Percentiles rank a stretch among this genome's conserved stretches.
Evolutionary conservation across 2,113 vertebrate species (phyloP).

Genomic region (Thamnaconus septentrionalis): DNA sequence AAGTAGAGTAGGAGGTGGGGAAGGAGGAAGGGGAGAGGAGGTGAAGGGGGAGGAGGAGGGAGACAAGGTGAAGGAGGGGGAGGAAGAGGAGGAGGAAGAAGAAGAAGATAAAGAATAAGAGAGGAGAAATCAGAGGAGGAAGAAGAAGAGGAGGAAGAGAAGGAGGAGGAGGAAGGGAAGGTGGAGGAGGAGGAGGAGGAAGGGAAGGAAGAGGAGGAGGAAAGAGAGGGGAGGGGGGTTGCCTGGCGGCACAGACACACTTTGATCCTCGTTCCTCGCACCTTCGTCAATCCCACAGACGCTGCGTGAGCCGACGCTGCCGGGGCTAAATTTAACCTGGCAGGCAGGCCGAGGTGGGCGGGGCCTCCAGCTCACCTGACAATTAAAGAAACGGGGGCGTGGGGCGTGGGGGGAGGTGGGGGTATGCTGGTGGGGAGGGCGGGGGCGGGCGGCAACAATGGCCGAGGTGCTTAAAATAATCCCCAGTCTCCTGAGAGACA

Average conservation of each 20-base stretch:
- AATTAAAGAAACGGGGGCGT: slow-evolving; percentile 69
- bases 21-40: too few relatives aligned
- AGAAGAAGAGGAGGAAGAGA: too few relatives aligned
- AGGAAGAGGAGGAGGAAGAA: too few relatives aligned
- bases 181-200: too few relatives aligned
- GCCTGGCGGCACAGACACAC: too few relatives aligned
- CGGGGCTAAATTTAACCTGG: slow-evolving; percentile 91
- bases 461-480: slow-evolving; percentile 79
- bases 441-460: slow-evolving; percentile 43
- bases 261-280: neutral
- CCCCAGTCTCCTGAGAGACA: slow-evolving; percentile 61
- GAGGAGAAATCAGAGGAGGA: slow-evolving; percentile 54
- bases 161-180: too few relatives aligned
- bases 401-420: slow-evolving; percentile 61
- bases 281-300: slow-evolving; percentile 6
- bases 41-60: too few relatives aligned
- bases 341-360: slow-evolving; percentile 78
- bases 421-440: slow-evolving; percentile 67
- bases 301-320: slow-evolving; percentile 66
- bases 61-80: too few relatives aligned
- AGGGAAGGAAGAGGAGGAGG: too few relatives aligned
- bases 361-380: slow-evolving; percentile 91
- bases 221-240: too few relatives aligned
- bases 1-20: too few relatives aligned
- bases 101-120: neutral